Conservation (phyloP, 2,888 invertebrate species). For the Mimachlamys varia region DNA sequence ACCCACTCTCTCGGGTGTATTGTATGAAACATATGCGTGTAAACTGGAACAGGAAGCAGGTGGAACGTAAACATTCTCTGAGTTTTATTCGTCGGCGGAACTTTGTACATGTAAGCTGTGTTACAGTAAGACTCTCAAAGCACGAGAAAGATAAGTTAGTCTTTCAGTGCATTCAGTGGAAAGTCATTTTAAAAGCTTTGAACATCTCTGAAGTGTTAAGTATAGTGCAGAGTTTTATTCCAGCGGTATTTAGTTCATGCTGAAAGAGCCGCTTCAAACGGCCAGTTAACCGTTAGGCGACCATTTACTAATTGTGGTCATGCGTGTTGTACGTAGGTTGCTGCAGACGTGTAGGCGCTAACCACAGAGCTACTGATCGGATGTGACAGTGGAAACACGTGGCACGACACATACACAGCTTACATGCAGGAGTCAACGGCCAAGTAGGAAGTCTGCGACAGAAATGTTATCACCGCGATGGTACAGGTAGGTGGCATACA, state of each 20-base stretch:
- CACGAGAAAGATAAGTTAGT: not conserved
- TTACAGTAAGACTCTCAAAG: not conserved
- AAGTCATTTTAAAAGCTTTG: not conserved
- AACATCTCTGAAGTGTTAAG: not conserved
- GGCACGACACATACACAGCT: not conserved
- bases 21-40: not conserved
- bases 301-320: constrained; percentile 24
- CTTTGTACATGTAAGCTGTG: not conserved
- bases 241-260: not conserved
- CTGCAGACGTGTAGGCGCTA: not conserved
- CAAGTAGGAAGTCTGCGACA: not conserved
- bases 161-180: not conserved
- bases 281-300: not conserved
- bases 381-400: not conserved
- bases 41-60: not conserved
- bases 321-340: not conserved
- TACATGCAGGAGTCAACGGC: not conserved
- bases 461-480: no score
- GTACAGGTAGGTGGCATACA: no score
- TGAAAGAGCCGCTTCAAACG: not conserved
- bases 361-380: not conserved
- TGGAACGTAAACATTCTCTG: not conserved
- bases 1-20: not conserved
- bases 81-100: not conserved
- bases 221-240: not conserved